Percentiles rank a stretch among this genome's conserved stretches.
phyloP scores from a whole-genome alignment of 2,888 invertebrate species.

The Cryptophagus acutangulus region DNA sequence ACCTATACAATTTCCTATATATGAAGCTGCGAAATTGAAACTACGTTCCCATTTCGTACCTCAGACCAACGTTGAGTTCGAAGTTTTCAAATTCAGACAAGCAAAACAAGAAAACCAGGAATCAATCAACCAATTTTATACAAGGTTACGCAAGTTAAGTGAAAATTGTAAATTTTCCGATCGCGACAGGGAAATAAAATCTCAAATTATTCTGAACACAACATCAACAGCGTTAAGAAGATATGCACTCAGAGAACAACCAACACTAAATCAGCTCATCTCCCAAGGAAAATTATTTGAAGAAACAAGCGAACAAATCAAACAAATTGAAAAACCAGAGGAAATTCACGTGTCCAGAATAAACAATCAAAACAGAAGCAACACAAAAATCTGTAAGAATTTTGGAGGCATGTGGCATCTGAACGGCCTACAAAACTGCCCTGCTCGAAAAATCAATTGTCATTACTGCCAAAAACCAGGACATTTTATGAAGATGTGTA shows the following conservation, averaged over 20 bases:
- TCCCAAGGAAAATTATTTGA: neutral
- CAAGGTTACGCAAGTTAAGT: no score
- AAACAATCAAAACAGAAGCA: neutral
- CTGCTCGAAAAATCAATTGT: conserved; percentile 13
- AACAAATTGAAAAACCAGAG: neutral
- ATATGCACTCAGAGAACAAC: conserved; percentile 3
- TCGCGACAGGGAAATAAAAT: conserved; percentile 2
- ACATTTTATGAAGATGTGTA: conserved; percentile 15
- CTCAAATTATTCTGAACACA: conserved; percentile 1
- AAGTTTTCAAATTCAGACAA: conserved; percentile 8
- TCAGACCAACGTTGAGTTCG: conserved; percentile 6
- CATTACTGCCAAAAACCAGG: conserved; percentile 12
- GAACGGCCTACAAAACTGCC: conserved; percentile 15
- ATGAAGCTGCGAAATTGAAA: neutral
- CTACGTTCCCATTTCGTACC: conserved; percentile 6
- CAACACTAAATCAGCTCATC: neutral
- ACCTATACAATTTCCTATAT: neutral
- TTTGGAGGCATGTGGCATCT: conserved; percentile 17
- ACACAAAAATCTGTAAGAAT: conserved; percentile 12
- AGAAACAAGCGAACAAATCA: neutral
- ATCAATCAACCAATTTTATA: neutral
- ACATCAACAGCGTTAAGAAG: neutral
- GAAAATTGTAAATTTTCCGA: conserved; percentile 4
- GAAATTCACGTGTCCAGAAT: neutral
- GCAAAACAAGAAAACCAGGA: conserved; percentile 8